phyloP scores from a whole-genome alignment of 2,113 vertebrate genomes.

The Chaenocephalus aceratus region DNA sequence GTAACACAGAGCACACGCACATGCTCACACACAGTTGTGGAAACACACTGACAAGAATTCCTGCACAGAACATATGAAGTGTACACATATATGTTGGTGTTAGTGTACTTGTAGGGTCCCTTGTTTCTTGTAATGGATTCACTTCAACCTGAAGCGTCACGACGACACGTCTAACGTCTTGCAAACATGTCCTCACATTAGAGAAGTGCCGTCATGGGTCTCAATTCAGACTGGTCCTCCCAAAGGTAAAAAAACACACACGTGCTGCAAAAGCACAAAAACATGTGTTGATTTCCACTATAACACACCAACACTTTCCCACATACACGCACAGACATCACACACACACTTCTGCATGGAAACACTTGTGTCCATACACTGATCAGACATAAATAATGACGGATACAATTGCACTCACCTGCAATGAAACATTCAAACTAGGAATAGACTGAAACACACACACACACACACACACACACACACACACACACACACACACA shows the following conservation, averaged over 20 bases:
- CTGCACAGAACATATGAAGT: conserved; percentile 26
- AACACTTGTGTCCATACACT: neutral
- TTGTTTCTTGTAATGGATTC: neutral
- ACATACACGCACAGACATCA: neutral
- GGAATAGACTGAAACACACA: neutral
- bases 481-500: no score
- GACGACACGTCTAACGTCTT: neutral
- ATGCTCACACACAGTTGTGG: conserved; percentile 41
- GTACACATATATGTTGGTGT: neutral
- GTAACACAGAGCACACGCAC: conserved; percentile 16
- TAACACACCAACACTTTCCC: conserved; percentile 16
- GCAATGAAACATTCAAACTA: neutral
- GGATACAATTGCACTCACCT: neutral
- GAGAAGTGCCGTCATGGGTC: neutral
- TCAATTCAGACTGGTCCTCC: neutral
- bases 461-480: conserved; percentile 1
- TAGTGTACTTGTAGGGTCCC: conserved; percentile 27
- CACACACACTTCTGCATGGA: neutral
- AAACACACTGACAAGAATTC: conserved; percentile 58
- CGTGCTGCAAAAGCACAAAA: neutral
- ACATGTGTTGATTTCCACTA: conserved; percentile 23
- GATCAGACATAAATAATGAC: neutral
- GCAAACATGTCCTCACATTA: neutral
- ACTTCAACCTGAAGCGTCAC: neutral
- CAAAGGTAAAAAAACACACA: conserved; percentile 24